Evolutionary conservation across 1,140 invertebrate genomes (phyloP).

Genomic region (Helicoverpa zea): DNA sequence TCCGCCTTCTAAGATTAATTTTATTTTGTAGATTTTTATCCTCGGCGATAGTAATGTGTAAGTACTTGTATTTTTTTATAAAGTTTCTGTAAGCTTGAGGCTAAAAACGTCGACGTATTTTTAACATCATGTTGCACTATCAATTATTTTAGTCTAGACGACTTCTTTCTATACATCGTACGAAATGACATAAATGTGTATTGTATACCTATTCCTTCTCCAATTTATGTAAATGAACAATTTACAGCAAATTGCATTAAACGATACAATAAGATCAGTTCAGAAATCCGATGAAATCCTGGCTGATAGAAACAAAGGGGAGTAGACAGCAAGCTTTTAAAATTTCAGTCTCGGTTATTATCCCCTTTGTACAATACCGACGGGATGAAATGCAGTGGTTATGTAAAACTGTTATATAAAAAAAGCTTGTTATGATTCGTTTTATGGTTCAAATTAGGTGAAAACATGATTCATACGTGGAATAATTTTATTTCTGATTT

Average conservation of each 20-base stretch:
- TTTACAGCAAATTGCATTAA: slow-evolving; percentile 27
- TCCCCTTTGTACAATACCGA: slow-evolving; percentile 45
- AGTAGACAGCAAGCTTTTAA: slow-evolving; percentile 58
- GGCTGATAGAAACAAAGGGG: slow-evolving; percentile 54
- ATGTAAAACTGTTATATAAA: too few relatives aligned
- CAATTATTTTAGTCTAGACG: too few relatives aligned
- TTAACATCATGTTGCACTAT: too few relatives aligned
- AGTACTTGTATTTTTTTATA: neutral
- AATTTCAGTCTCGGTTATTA: slow-evolving; percentile 56
- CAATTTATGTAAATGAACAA: too few relatives aligned
- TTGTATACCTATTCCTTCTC: too few relatives aligned
- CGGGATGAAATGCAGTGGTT: slow-evolving; percentile 5
- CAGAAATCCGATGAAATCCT: slow-evolving; percentile 55
- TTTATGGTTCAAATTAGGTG: too few relatives aligned
- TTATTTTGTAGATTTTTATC: neutral
- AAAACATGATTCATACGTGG: too few relatives aligned
- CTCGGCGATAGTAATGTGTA: neutral
- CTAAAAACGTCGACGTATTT: too few relatives aligned
- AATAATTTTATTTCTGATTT: too few relatives aligned
- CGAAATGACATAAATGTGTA: too few relatives aligned
- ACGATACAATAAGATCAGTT: slow-evolving; percentile 36
- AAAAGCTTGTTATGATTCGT: too few relatives aligned
- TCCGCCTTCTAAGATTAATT: neutral
- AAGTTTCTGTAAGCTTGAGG: neutral
- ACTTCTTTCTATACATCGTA: too few relatives aligned